These are phyloP conservation scores for Chrysotoxum bicinctum DNA, from an alignment of 2,888 invertebrate genomes.

Conservation along the genomic window DNA sequence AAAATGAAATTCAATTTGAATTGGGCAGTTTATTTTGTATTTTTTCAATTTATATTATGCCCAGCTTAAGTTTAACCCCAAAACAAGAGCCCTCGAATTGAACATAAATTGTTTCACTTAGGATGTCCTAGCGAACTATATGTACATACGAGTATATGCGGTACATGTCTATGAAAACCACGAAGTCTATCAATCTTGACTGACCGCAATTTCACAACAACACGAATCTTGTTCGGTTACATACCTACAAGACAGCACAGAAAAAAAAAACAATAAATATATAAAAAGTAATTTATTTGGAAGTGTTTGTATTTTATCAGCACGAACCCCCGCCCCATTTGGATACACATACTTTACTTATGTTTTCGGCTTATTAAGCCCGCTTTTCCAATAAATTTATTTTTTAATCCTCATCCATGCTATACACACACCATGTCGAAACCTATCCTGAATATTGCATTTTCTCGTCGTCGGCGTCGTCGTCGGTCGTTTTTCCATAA, in stretches of 20 bases:
- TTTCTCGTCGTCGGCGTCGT: neutral
- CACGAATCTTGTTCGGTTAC: neutral
- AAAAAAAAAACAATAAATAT: neutral
- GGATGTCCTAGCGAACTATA: neutral
- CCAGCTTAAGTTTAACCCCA: no score
- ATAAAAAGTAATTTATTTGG: constrained; percentile 4
- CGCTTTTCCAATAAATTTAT: constrained; percentile 34
- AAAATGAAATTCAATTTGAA: no score
- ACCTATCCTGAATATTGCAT: constrained; percentile 31
- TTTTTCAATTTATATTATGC: no score
- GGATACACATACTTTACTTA: neutral
- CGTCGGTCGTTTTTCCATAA: neutral
- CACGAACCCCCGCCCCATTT: neutral
- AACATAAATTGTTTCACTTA: no score
- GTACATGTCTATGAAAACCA: neutral
- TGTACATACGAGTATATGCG: no score
- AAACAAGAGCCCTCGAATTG: no score
- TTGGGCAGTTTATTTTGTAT: no score
- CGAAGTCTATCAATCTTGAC: neutral
- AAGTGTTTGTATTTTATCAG: constrained; percentile 19
- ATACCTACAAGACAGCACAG: no score
- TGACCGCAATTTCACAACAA: neutral
- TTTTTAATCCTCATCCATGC: constrained; percentile 36
- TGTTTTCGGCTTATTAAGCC: constrained; percentile 32
- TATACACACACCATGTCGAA: neutral